Evolutionary conservation across 2,888 invertebrate genomes (phyloP).

Genomic region (Oconnorella tubifera): DNA sequence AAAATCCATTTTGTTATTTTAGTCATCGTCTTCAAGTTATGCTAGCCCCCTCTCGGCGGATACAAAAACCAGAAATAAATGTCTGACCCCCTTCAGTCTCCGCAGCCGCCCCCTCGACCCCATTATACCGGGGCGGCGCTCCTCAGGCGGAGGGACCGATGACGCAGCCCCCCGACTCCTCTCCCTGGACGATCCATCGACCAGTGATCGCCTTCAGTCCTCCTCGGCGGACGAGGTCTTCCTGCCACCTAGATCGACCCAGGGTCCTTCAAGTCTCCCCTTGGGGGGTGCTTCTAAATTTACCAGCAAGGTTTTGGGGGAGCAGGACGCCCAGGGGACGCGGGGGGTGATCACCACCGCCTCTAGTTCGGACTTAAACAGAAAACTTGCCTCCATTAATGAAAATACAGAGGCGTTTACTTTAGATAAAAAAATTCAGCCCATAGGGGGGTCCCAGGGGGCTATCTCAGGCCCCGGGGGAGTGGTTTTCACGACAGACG

Average conservation of each 20-base stretch:
- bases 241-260: not conserved
- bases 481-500: not conserved
- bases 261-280: not conserved
- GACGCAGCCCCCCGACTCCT: not conserved
- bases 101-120: not conserved
- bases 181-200: no score
- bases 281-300: not conserved
- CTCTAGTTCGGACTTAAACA: slow-evolving; percentile 8
- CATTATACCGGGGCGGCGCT: not conserved
- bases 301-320: not conserved
- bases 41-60: not conserved
- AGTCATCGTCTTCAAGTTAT: no score
- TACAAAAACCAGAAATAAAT: not conserved
- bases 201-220: not conserved
- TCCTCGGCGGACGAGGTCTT: not conserved
- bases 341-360: not conserved
- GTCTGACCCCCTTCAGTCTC: not conserved
- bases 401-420: no score
- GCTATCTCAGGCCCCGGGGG: not conserved
- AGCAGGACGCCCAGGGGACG: not conserved
- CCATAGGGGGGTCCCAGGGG: no score
- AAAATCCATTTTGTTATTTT: no score
- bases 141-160: no score
- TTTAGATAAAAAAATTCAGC: no score
- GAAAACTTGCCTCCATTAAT: not conserved